Evolutionary conservation across 2,113 vertebrate genomes (phyloP).

Genomic region (Thalassoma bifasciatum): DNA sequence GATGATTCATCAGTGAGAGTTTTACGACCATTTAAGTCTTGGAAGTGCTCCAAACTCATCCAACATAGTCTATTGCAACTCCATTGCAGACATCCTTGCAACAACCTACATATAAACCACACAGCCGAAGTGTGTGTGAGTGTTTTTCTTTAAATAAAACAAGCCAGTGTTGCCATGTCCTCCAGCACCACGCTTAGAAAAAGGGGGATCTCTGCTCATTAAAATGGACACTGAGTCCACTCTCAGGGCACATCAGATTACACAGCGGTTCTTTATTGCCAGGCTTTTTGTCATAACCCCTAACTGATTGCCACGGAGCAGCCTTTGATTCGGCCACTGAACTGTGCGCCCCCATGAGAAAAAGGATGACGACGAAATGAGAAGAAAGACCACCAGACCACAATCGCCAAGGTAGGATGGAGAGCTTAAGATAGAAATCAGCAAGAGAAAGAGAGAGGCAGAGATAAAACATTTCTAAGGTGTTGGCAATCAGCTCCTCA

Average conservation of each 20-base stretch:
- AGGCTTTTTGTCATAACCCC: conserved; percentile 74
- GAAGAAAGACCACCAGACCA: conserved; percentile 69
- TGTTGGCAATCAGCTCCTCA: conserved; percentile 76
- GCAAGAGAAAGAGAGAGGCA: conserved; percentile 34
- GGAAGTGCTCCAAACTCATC: conserved; percentile 16
- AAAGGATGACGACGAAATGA: conserved; percentile 33
- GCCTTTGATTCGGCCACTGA: conserved; percentile 80
- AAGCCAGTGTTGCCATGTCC: conserved; percentile 53
- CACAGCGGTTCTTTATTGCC: conserved; percentile 64
- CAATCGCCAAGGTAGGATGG: conserved; percentile 47
- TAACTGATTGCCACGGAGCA: conserved; percentile 79
- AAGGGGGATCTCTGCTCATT: conserved; percentile 69
- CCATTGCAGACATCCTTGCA: neutral
- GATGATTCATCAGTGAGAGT: conserved; percentile 1
- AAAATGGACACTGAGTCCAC: conserved; percentile 64
- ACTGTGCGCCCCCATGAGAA: conserved; percentile 54
- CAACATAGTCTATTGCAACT: neutral
- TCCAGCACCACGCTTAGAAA: conserved; percentile 61
- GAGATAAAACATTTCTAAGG: conserved; percentile 74
- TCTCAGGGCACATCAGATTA: conserved; percentile 79
- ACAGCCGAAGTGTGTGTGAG: conserved; percentile 20
- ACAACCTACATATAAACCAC: conserved; percentile 24
- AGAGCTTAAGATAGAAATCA: conserved; percentile 75
- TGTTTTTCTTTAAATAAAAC: conserved; percentile 42
- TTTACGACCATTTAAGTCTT: neutral